Evolutionary conservation across 92 coral and sea anemone species (phyloP), one percentile per base, ranked within the genome.

Genomic region (Montipora capitata): DNA sequence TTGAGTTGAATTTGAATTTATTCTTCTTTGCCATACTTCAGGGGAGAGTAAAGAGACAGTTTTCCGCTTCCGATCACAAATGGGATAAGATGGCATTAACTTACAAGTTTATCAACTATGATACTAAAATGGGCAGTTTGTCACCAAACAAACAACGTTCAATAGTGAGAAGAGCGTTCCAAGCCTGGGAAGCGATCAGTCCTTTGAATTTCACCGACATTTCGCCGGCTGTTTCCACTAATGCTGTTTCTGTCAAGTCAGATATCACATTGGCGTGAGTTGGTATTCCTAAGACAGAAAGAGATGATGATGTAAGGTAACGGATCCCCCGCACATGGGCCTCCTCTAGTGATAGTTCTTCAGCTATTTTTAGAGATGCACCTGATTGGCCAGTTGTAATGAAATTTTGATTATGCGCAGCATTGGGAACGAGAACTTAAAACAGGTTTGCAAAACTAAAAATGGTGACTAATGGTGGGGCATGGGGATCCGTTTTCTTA

Each of bases 31-130:
- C 13, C 35, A 66, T 10, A 40, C 68, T 70, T 78, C 77, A 45
- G 91, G 88, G 88, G 3, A 76, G 88, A 58, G 61, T 27, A 10
- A 95, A 95, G 62, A 52, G 98, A 41, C 52, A 48, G 6, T 95
- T 91, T 78, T 71, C 86, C 4, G 44, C 65, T 5, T 69, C 95
- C 2, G 90, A 90, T 3, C 56, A 56, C 66, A 62, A 56, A 9
- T 97, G 99, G 99, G 77, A 65, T 61, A 95, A 67, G 51, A 81
- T 43, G 2, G 41, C 79, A 8, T 90, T 97, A 6, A 94, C 87
- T 1, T 97, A 94, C 87, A 91, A 70, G 45, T 90, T 97, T 71
- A 72, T 68, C 6, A 97, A 89, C 77, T 94, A 88, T 43, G 89
- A 94, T 10, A 69, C 86, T 3, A 82, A 5, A 48, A 48, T 5